Base-by-base conservation (phyloP, 2,797 vertebrate species). In the Lutjanus argentimaculatus region DNA sequence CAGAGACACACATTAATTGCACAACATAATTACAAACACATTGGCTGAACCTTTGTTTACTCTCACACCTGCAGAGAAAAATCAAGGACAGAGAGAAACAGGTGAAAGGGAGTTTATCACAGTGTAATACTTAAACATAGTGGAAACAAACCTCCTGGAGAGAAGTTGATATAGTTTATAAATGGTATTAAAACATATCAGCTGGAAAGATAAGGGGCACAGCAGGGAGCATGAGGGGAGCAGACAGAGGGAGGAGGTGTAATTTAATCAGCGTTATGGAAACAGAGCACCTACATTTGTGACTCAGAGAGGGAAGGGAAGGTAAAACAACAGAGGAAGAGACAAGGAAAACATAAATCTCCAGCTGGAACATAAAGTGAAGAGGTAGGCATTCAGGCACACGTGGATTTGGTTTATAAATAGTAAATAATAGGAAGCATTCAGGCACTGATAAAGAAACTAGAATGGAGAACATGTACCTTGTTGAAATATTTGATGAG, bases 401-500 rank as follows among this genome's bases (percentile, higher is more conserved):
- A 57, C 14, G 25, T 55, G 2, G 12, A 67, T 7, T 43, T 17
- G 21, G 64, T 2, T 19, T 66, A 13, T 25, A 10, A 52, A 59
- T 57, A 46, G 13, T 0, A 76, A 76, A 67, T 48, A 49, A 66
- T 1, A 45, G 8, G 10, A 65, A 9, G 21, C 0, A 14, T 12
- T 43, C 9, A 72, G 30, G 30, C 30, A 36, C 30, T 36, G 30
- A 3, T 36, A 36, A 36, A 36, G 30, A 36, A 36, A 36, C 30
- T 36, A 36, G 30, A 36, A 4, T 36, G 30, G 30, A 36, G 30
- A 36, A 36, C 30, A 36, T 36, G 30, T 36, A 93, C 97, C 96
- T 98, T 98, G 85, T 97, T 97, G 91, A 99, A 98, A 89, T 97
- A 99, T 91, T 88, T 97, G 81, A 97, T 68, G 21, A 99, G 95